Evolutionary conservation across 2,888 invertebrate species (phyloP).

Genomic region (Pollenia griseotomentosa): DNA sequence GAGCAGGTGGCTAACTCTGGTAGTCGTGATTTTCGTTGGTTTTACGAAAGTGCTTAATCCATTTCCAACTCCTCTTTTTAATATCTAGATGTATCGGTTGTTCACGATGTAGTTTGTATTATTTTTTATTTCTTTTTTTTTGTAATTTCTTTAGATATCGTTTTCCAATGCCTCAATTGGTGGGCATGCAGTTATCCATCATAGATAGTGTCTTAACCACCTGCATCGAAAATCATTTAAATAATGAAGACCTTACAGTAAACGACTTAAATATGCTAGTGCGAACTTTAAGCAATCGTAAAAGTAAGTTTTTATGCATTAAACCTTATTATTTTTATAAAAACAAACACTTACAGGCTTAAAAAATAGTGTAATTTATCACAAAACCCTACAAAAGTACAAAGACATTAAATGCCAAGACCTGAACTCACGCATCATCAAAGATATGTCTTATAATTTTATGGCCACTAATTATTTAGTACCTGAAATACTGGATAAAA

Average conservation of each 20-base stretch:
- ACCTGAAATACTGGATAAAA: constrained; percentile 84
- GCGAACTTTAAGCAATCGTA: constrained; percentile 80
- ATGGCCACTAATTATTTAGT: constrained; percentile 83
- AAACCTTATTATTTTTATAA: constrained; percentile 72
- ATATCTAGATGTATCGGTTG: too few species aligned
- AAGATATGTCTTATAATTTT: constrained; percentile 84
- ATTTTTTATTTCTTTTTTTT: not conserved
- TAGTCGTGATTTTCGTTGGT: too few species aligned
- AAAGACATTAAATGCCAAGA: constrained; percentile 78
- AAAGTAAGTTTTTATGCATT: constrained; percentile 76
- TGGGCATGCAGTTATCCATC: constrained; percentile 78
- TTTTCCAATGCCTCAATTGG: constrained; percentile 76
- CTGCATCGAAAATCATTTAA: constrained; percentile 81
- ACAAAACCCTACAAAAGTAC: constrained; percentile 82
- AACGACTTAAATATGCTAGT: constrained; percentile 81
- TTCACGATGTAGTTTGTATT: too few species aligned
- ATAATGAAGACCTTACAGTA: constrained; percentile 75
- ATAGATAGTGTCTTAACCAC: constrained; percentile 81
- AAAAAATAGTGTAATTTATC: constrained; percentile 81
- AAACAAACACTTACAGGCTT: constrained; percentile 77
- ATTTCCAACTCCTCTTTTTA: too few species aligned
- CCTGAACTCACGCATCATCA: constrained; percentile 84
- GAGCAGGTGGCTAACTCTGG: too few species aligned
- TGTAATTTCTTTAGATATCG: constrained; percentile 77
- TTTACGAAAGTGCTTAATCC: too few species aligned